Base-by-base conservation (phyloP, 2,113 vertebrate species). In the Diadophis punctatus region DNA sequence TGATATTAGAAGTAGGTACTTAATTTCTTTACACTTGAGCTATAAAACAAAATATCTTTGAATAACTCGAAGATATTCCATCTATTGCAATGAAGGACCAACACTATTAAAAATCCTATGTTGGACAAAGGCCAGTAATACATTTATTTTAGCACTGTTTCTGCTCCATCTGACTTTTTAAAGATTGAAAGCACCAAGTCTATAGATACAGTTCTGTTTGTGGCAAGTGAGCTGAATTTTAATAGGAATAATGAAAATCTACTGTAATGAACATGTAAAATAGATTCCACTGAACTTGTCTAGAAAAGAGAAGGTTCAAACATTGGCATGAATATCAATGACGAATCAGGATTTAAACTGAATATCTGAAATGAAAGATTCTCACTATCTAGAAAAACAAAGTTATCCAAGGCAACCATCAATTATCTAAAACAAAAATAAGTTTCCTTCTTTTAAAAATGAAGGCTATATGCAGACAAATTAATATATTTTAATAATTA, bases 261-360 rank as follows among this genome's bases (percentile, higher is more conserved):
- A 87, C 34, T 53, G 49, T 22, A 34, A 9, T 48, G 10, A 20
- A 53, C 11, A 49, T 86, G 52, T 25, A 91, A 55, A 91, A 34
- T n/a, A 60, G 16, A 11, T 3, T 58, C 55, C 23, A 16, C 22
- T 87, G 43, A 87, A 20, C 51, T 34, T 91, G 30, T 56, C 39
- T 43, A 48, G 52, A 16, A 58, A 86, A 18, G 6, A 30, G 30
- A 86, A 9, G 30, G 27, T 34, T 46, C 34, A 48, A 91, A 86
- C 39, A 48, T 7, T 58, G 55, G 11, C 3, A 11, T 86, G 14
- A 85, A 56, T 85, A 86, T 49, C 84, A 49, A 56, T 58, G 48
- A 52, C 12, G 2, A 90, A 86, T 4, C n/a, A 43, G 0, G 14
- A 34, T 3, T 51, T 84, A 55, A 68, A 63, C 4, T 0, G 0